Evolutionary conservation across 1,140 invertebrate genomes (phyloP).

Genomic region (Sipha flava): DNA sequence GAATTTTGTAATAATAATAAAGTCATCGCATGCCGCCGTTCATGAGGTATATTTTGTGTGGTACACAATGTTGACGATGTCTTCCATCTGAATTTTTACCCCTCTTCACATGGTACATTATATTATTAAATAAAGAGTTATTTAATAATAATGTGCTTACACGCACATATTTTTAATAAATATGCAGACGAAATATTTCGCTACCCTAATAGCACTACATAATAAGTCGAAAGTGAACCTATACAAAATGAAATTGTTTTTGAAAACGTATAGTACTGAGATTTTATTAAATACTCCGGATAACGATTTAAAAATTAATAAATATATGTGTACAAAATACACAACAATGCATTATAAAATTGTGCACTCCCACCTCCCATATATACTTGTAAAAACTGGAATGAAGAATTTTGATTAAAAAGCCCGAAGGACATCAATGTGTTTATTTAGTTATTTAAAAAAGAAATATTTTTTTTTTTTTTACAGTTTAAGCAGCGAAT

Average conservation of each 20-base stretch:
- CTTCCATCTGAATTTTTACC: neutral
- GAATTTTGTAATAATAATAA: conserved; percentile 26
- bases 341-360: too few relatives aligned
- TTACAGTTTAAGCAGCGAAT: neutral
- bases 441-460: neutral
- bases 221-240: neutral
- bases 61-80: neutral
- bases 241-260: neutral
- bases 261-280: neutral
- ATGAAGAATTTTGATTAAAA: conserved; percentile 4
- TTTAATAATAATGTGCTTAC: neutral
- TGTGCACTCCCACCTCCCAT: too few relatives aligned
- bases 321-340: too few relatives aligned
- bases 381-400: neutral
- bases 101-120: neutral
- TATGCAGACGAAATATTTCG: neutral
- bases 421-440: neutral
- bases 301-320: too few relatives aligned
- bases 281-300: neutral
- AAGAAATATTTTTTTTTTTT: neutral
- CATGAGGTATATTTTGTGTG: neutral
- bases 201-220: neutral
- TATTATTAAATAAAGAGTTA: neutral
- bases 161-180: conserved; percentile 15
- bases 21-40: neutral